Percentiles rank a stretch among this genome's conserved stretches.
Conservation (phyloP, 2,797 vertebrate genomes). For the Gymnothorax javanicus region DNA sequence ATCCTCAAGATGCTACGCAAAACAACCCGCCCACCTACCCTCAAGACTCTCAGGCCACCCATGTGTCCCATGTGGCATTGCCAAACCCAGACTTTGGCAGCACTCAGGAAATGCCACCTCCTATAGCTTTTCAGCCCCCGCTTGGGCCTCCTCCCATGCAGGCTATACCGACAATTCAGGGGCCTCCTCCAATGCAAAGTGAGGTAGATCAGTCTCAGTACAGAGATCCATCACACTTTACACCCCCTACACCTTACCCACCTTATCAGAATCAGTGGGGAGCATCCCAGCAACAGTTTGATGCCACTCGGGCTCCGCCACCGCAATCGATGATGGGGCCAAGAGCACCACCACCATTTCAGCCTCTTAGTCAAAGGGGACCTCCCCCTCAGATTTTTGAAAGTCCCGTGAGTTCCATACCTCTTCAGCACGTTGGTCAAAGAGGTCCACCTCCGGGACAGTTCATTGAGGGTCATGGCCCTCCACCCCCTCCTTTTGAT, state of each 20-base stretch:
- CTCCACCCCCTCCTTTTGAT: conserved; percentile 69
- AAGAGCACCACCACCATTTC: conserved; percentile 69
- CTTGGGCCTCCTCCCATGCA: conserved; percentile 65
- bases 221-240: conserved; percentile 56
- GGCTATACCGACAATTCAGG: conserved; percentile 61
- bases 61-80: conserved; percentile 57
- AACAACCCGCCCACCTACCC: conserved; percentile 40
- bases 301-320: conserved; percentile 64
- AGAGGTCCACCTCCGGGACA: conserved; percentile 75
- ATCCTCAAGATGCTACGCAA: conserved; percentile 62
- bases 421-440: conserved; percentile 71
- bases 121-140: conserved; percentile 62
- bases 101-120: conserved; percentile 62
- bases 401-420: conserved; percentile 66
- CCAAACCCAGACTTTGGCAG: conserved; percentile 64
- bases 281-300: conserved; percentile 65
- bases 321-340: conserved; percentile 69
- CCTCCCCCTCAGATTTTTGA: conserved; percentile 82
- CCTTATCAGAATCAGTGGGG: conserved; percentile 77
- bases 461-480: conserved; percentile 65
- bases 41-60: conserved; percentile 63
- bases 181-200: conserved; percentile 61
- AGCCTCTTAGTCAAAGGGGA: conserved; percentile 69
- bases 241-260: conserved; percentile 61
- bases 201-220: conserved; percentile 58